Evolutionary conservation across 2,797 vertebrate species (phyloP).

Genomic region (Dromococcyx pavoninus): DNA sequence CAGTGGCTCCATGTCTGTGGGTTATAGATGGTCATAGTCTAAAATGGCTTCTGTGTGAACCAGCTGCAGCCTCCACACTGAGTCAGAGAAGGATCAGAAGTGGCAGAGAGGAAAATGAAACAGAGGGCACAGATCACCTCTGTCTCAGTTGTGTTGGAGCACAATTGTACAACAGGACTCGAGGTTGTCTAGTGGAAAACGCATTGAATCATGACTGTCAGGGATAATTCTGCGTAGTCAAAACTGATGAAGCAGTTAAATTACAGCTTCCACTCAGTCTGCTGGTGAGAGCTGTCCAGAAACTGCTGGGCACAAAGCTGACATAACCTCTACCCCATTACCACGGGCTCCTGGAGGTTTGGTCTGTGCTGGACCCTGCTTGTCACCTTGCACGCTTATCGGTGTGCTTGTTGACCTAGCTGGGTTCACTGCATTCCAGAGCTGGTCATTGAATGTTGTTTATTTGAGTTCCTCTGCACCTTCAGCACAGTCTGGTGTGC

Average conservation of each 20-base stretch:
- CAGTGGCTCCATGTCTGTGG: neutral
- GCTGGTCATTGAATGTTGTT: neutral
- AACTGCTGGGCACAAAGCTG: neutral
- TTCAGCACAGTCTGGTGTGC: neutral
- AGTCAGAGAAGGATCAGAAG: neutral
- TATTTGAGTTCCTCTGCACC: constrained; percentile 47
- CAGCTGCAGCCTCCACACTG: neutral
- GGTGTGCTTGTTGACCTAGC: neutral
- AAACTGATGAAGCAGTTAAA: neutral
- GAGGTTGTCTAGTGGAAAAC: neutral
- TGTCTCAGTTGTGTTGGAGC: neutral
- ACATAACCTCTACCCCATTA: neutral
- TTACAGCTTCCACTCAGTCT: neutral
- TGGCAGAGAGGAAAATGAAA: neutral
- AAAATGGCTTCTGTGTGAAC: neutral
- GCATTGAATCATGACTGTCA: neutral
- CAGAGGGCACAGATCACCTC: neutral
- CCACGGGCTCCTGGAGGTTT: neutral
- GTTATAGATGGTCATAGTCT: neutral
- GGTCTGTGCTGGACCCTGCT: neutral
- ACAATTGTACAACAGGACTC: neutral
- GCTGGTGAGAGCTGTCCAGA: neutral
- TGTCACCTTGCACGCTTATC: neutral
- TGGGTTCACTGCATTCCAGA: constrained; percentile 26
- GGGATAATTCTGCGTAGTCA: neutral